Evolutionary conservation across 2,797 vertebrate genomes (phyloP), one percentile per base, ranked within the genome.

Genomic region (Falco columbarius): DNA sequence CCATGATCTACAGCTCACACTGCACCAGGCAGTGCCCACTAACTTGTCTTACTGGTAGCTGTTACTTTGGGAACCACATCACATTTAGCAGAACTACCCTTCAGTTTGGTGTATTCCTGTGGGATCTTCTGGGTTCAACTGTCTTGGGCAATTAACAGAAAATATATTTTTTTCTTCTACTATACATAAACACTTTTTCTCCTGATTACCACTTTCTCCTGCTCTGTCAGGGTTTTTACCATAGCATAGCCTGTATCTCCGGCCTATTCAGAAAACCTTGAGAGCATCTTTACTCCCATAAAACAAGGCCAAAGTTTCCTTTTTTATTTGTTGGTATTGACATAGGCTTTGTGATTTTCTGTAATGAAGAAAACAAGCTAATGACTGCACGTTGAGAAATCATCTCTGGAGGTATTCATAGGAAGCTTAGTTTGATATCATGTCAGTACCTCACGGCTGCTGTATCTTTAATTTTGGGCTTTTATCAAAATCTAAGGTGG

Each of bases 1-100:
- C 19, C 0, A 0, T 29, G 66, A 71, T 19, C 36, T 40, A 13
- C 34, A 54, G 46, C 30, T 81, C 63, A 56, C 6, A 1, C 9
- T 21, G 55, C 38, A 66, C 32, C 26, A 36, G 63, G 36, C 7
- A 42, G 14, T 34, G 12, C 10, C 36, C 67, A 18, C 32, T 58
- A 30, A 32, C 14, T 70, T 55, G 4, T 42, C 21, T 58, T 46
- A 22, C 16, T 46, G 26, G 7, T 17, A 80, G 11, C 10, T 63
- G 23, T 38, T 44, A 32, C 54, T 85, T 67, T 26, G 20, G 52
- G 19, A 75, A 59, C 24, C 40, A 24, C 6, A 8, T 10, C 32
- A 54, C n/a, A 7, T 59, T 19, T 11, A 65, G 22, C 12, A 67
- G 44, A 84, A 56, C 26, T 54, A 10, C 20, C 32, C 36, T 87